Conservation (phyloP, 2,797 vertebrate genomes). For the Falco peregrinus region DNA sequence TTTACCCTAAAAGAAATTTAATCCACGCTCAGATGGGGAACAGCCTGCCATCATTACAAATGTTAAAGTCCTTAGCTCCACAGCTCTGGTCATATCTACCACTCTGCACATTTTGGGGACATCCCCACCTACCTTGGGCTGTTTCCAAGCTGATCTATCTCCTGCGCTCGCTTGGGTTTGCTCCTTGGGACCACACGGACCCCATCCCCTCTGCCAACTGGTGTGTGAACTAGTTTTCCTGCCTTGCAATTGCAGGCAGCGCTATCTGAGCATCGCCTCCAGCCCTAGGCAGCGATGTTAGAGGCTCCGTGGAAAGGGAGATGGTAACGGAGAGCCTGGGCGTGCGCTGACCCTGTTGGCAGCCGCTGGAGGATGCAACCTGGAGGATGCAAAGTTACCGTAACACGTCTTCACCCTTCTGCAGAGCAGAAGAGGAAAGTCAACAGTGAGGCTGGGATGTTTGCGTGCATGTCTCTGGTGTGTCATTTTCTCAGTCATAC, state of each 20-base stretch:
- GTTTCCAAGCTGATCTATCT: not conserved
- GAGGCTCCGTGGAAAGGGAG: not conserved
- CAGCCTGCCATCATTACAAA: not conserved
- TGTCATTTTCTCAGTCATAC: not conserved
- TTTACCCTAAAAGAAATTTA: not conserved
- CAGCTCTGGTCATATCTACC: rapidly evolving
- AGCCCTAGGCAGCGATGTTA: rapidly evolving
- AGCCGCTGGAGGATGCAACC: not conserved
- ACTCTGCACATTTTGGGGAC: not conserved
- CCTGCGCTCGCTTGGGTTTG: not conserved
- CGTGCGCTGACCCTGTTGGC: not conserved
- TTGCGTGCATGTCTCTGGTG: not conserved
- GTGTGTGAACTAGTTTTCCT: not conserved
- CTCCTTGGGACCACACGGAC: not conserved
- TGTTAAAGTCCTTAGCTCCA: not conserved
- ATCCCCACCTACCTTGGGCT: not conserved
- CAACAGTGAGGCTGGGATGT: not conserved
- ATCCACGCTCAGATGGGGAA: not conserved
- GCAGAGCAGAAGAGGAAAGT: not conserved
- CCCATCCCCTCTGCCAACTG: not conserved
- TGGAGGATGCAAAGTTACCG: not conserved
- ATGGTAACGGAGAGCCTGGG: not conserved
- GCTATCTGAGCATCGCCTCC: not conserved
- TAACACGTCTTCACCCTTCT: not conserved
- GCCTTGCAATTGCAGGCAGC: not conserved